Conservation (phyloP, 2,888 invertebrate genomes). For the Agrochola lychnidis region DNA sequence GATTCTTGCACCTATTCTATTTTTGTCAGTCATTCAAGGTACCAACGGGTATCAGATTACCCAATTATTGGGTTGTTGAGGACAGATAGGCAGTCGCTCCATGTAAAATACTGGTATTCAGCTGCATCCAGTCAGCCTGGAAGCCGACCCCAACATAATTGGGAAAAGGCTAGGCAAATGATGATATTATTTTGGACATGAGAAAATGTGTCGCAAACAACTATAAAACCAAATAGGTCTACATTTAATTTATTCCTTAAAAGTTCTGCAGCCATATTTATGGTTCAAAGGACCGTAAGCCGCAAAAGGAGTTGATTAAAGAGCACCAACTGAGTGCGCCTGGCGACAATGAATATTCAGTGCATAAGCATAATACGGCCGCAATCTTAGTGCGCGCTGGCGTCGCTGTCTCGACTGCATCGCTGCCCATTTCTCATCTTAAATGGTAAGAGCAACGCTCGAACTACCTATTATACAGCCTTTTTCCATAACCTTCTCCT, state of each 20-base stretch:
- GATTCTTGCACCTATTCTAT: neutral
- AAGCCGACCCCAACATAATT: neutral
- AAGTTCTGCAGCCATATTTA: conserved; percentile 24
- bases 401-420: conserved; percentile 81
- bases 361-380: conserved; percentile 84
- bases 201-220: neutral
- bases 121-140: neutral
- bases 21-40: neutral
- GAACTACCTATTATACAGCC: conserved; percentile 68
- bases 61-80: neutral
- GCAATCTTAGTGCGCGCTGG: conserved; percentile 81
- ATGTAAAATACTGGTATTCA: neutral
- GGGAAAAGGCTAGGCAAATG: neutral
- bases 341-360: conserved; percentile 86
- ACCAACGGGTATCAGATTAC: neutral
- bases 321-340: conserved; percentile 76
- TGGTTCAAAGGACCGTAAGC: conserved; percentile 46
- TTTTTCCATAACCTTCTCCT: conserved; percentile 39
- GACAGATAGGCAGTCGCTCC: neutral
- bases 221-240: conserved; percentile 3
- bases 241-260: conserved; percentile 15
- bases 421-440: conserved; percentile 88
- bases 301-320: conserved; percentile 84
- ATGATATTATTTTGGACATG: neutral
- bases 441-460: conserved; percentile 82